Evolutionary conservation across 2,888 invertebrate genomes (phyloP).

Genomic region (Rhorus exstirpatorius): DNA sequence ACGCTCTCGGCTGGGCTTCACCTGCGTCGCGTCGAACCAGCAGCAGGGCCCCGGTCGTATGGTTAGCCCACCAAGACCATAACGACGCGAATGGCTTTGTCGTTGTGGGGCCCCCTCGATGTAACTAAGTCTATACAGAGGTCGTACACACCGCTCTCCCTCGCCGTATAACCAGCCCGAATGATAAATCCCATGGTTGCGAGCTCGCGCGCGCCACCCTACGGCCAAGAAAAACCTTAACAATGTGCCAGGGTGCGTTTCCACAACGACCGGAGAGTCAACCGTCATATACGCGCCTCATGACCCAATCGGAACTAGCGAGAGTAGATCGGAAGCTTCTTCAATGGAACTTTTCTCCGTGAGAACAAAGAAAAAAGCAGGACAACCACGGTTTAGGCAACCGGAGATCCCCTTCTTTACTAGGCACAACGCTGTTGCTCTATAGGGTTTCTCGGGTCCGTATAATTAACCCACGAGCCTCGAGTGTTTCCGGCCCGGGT

Average conservation of each 20-base stretch:
- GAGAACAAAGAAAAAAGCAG: too few species aligned
- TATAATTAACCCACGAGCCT: too few species aligned
- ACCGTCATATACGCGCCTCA: not conserved
- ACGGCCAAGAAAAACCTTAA: not conserved
- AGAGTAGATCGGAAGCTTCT: too few species aligned
- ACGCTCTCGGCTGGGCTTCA: conserved; percentile 65
- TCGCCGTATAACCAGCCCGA: not conserved
- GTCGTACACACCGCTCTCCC: not conserved
- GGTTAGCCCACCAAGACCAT: conserved; percentile 42
- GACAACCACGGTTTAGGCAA: too few species aligned
- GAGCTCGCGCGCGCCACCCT: not conserved
- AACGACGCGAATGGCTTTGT: conserved; percentile 61
- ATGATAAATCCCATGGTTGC: conserved; percentile 8
- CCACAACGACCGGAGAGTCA: not conserved
- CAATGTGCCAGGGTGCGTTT: not conserved
- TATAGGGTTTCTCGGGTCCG: too few species aligned
- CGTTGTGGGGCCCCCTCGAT: conserved; percentile 25
- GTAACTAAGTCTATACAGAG: conserved; percentile 1
- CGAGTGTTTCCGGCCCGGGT: too few species aligned
- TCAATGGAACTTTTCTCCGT: too few species aligned
- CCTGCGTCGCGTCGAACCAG: conserved; percentile 65
- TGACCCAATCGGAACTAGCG: not conserved
- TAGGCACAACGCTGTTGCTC: too few species aligned
- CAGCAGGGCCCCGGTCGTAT: conserved; percentile 47
- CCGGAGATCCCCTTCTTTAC: too few species aligned